Conservation (phyloP, 2,113 vertebrate species). For the Phaethornis superciliosus region DNA sequence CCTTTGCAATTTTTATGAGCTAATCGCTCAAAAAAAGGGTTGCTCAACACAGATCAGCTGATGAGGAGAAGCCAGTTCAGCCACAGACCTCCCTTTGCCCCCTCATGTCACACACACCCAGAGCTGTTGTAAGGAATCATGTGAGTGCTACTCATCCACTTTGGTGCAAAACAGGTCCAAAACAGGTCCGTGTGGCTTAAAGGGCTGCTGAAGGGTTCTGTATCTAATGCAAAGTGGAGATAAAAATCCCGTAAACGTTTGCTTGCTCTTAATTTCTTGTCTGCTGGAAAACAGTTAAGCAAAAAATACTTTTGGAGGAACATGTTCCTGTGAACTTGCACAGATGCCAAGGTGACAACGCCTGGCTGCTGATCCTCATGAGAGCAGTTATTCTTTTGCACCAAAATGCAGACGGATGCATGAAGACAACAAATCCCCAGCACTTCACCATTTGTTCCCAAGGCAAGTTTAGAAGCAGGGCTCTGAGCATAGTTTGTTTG, state of each 20-base stretch:
- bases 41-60: background rate
- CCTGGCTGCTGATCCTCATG: background rate
- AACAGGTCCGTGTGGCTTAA: background rate
- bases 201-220: background rate
- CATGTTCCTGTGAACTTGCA: background rate
- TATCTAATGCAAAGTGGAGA: background rate
- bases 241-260: background rate
- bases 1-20: background rate
- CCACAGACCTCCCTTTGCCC: background rate
- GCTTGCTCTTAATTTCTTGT: background rate
- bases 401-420: background rate
- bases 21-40: background rate
- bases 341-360: background rate
- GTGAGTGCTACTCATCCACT: background rate
- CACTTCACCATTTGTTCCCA: background rate
- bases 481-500: background rate
- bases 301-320: background rate
- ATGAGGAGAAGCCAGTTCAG: background rate
- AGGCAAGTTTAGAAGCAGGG: background rate
- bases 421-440: background rate
- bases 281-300: background rate
- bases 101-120: accelerated
- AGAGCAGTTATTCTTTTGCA: background rate
- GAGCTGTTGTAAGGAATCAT: background rate
- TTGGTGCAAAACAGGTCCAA: background rate